phyloP scores from a whole-genome alignment of 1,140 invertebrate species.

The Cylas formicarius region DNA sequence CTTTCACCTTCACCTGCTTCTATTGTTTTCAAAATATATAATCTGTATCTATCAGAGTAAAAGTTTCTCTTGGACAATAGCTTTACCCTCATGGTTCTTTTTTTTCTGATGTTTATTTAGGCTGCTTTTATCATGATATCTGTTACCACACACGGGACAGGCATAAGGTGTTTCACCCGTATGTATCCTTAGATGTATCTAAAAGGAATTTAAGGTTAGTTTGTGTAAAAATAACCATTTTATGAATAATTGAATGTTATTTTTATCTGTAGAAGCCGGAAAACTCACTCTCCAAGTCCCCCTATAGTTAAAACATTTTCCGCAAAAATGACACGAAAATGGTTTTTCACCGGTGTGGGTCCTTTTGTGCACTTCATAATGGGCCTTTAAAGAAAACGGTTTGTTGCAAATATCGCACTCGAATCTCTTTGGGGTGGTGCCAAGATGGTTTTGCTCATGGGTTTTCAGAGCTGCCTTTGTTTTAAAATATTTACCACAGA shows the following conservation, averaged over 20 bases:
- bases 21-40: no score
- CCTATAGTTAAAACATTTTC: constrained; percentile 22
- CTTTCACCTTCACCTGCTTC: no score
- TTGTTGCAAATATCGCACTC: constrained; percentile 21
- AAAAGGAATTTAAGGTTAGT: no score
- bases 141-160: constrained; percentile 38
- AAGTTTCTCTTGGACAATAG: constrained; percentile 15
- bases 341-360: constrained; percentile 21
- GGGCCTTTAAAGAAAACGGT: constrained; percentile 20
- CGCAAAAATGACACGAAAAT: constrained; percentile 18
- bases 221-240: no score
- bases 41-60: no score
- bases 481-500: constrained; percentile 20
- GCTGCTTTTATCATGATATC: constrained; percentile 21
- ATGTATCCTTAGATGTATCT: constrained; percentile 34
- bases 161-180: constrained; percentile 44
- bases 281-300: constrained; percentile 19
- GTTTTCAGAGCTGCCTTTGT: constrained; percentile 17
- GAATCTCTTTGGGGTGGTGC: constrained; percentile 19
- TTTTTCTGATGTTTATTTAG: constrained; percentile 22
- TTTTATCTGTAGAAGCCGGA: no score
- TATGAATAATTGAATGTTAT: no score
- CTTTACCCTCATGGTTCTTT: constrained; percentile 16
- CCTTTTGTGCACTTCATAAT: constrained; percentile 21
- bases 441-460: constrained; percentile 20